Percentiles rank a stretch among this genome's conserved stretches.
These are phyloP conservation scores for Nasonovia ribisnigri DNA, from an alignment of 2,888 invertebrate species.

Conservation along the genomic window DNA sequence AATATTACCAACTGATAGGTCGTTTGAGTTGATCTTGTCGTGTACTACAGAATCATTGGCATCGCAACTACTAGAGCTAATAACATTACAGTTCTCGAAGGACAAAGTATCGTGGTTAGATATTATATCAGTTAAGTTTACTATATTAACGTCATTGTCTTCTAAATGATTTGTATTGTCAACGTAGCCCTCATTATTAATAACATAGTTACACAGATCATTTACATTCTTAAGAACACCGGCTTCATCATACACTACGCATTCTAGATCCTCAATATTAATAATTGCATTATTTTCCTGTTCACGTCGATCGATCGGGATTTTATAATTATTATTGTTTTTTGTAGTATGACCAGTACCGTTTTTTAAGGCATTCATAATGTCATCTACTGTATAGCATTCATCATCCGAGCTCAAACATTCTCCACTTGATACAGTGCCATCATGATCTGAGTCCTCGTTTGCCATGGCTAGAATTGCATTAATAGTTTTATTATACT, in stretches of 20 bases:
- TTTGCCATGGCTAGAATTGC: conserved; percentile 26
- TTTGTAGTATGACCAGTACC: no score
- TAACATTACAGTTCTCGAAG: neutral
- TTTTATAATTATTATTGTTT: no score
- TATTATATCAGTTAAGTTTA: neutral
- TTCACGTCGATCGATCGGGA: neutral
- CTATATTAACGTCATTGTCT: conserved; percentile 20
- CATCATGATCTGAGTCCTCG: neutral
- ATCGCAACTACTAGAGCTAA: neutral
- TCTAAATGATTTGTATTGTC: neutral
- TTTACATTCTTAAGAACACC: conserved; percentile 1
- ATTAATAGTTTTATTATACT: conserved; percentile 29
- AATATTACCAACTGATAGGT: no score
- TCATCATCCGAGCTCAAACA: no score
- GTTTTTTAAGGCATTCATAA: no score
- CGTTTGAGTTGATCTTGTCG: neutral
- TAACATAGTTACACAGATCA: neutral
- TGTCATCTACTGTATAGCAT: no score
- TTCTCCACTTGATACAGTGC: no score
- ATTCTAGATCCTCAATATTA: conserved; percentile 32
- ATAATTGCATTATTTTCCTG: conserved; percentile 33
- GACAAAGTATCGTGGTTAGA: conserved; percentile 34
- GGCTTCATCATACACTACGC: neutral
- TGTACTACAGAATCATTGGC: neutral
- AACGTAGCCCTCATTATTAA: neutral